Conservation (phyloP, 2,888 invertebrate genomes). For the Drosophila incognita region DNA sequence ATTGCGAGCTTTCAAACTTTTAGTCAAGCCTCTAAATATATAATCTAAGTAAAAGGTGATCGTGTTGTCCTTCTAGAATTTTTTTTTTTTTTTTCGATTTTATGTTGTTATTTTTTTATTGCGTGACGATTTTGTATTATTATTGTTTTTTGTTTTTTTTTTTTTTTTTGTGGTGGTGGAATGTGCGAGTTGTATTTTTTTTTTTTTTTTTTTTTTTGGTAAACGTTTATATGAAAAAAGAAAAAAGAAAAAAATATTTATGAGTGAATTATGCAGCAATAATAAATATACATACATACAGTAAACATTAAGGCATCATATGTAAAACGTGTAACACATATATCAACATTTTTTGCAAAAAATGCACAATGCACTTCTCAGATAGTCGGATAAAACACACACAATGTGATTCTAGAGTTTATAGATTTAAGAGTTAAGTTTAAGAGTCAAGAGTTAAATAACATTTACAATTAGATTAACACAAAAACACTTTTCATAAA, state of each 20-base stretch:
- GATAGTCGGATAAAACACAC: slow-evolving; percentile 33
- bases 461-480: slow-evolving; percentile 60
- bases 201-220: slow-evolving; percentile 52
- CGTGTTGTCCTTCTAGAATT: slow-evolving; percentile 55
- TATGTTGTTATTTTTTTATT: slow-evolving; percentile 41
- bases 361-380: slow-evolving; percentile 40
- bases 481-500: slow-evolving; percentile 51
- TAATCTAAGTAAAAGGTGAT: slow-evolving; percentile 40
- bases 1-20: slow-evolving; percentile 34
- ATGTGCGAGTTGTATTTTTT: slow-evolving; percentile 74
- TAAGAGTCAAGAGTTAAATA: slow-evolving; percentile 25
- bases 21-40: slow-evolving; percentile 50
- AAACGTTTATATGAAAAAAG: slow-evolving; percentile 83
- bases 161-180: slow-evolving; percentile 74
- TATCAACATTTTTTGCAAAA: slow-evolving; percentile 38
- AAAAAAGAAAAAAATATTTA: slow-evolving; percentile 83
- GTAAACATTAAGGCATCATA: slow-evolving; percentile 77
- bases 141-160: slow-evolving; percentile 39
- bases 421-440: slow-evolving; percentile 18
- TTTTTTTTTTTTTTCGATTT: slow-evolving; percentile 43
- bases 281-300: slow-evolving; percentile 81
- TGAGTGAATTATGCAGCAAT: slow-evolving; percentile 84
- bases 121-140: slow-evolving; percentile 47
- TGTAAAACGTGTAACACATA: slow-evolving; percentile 54
- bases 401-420: slow-evolving; percentile 48